Evolutionary conservation across 2,113 vertebrate species (phyloP).

Genomic region (Pachypanchax playfairii): DNA sequence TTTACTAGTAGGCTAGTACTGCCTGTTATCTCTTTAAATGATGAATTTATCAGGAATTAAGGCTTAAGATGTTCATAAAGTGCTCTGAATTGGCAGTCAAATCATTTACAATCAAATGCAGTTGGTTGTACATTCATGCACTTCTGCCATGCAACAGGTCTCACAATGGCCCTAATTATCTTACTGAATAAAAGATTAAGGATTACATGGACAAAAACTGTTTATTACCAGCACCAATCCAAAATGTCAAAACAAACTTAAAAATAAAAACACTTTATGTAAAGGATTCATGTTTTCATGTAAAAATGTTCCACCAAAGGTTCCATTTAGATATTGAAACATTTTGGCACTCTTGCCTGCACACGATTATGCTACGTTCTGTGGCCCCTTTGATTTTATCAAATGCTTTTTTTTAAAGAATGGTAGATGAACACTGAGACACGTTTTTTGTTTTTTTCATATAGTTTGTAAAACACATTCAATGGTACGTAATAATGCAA

Average conservation of each 20-base stretch:
- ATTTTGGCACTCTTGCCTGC: constrained; percentile 64
- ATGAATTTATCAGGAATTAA: constrained; percentile 66
- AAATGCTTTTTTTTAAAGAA: too few relatives aligned
- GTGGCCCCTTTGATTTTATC: too few relatives aligned
- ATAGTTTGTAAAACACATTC: constrained; percentile 75
- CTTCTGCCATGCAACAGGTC: constrained; percentile 52
- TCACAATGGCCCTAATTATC: constrained; percentile 38
- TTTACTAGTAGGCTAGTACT: too few relatives aligned
- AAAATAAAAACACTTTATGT: too few relatives aligned
- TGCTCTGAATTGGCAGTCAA: constrained; percentile 69
- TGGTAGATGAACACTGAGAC: constrained; percentile 33
- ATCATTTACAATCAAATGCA: constrained; percentile 36
- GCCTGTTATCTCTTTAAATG: constrained; percentile 19
- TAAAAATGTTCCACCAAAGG: constrained; percentile 53
- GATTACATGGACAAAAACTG: constrained; percentile 40
- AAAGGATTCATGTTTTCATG: too few relatives aligned
- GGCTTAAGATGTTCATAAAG: constrained; percentile 77
- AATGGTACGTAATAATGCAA: constrained; percentile 57
- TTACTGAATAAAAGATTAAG: constrained; percentile 32
- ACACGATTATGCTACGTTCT: constrained; percentile 30
- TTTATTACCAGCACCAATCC: too few relatives aligned
- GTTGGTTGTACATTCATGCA: constrained; percentile 51
- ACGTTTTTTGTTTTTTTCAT: constrained; percentile 52
- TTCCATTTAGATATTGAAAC: constrained; percentile 39
- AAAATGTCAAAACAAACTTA: too few relatives aligned